Percentiles rank a stretch among this genome's conserved stretches.
phyloP scores from a whole-genome alignment of 2,888 invertebrate genomes.

The Andricus curvator region DNA sequence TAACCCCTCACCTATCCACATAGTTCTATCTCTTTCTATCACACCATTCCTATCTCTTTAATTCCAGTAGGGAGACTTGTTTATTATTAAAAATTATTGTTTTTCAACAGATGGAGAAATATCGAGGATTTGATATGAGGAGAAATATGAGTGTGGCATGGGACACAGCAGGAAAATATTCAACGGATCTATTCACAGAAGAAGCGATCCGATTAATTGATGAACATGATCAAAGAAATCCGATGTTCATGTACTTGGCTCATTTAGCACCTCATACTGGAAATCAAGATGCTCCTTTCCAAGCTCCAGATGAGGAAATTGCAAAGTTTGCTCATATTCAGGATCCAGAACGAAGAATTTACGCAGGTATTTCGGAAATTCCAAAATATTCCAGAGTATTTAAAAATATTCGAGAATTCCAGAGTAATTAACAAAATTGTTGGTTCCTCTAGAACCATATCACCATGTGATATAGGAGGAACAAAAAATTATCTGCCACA shows the following conservation, averaged over 20 bases:
- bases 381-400: too few relatives aligned
- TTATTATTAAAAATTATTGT: neutral
- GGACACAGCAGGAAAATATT: constrained; percentile 81
- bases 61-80: too few relatives aligned
- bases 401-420: too few relatives aligned
- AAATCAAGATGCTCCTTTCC: constrained; percentile 82
- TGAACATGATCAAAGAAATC: constrained; percentile 77
- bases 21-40: too few relatives aligned
- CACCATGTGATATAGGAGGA: too few relatives aligned
- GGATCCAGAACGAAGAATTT: constrained; percentile 83
- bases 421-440: too few relatives aligned
- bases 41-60: too few relatives aligned
- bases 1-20: too few relatives aligned
- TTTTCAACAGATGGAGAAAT: constrained; percentile 69
- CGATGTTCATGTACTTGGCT: constrained; percentile 85
- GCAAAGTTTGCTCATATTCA: constrained; percentile 84
- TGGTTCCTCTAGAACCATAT: too few relatives aligned
- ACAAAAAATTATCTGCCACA: too few relatives aligned
- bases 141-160: constrained; percentile 81
- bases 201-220: constrained; percentile 83
- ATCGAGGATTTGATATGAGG: constrained; percentile 83
- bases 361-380: constrained; percentile 81
- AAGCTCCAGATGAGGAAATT: constrained; percentile 87
- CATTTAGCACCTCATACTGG: constrained; percentile 86
- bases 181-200: constrained; percentile 84